Conservation (phyloP, 2,797 vertebrate genomes). For the Cuculus canorus region DNA sequence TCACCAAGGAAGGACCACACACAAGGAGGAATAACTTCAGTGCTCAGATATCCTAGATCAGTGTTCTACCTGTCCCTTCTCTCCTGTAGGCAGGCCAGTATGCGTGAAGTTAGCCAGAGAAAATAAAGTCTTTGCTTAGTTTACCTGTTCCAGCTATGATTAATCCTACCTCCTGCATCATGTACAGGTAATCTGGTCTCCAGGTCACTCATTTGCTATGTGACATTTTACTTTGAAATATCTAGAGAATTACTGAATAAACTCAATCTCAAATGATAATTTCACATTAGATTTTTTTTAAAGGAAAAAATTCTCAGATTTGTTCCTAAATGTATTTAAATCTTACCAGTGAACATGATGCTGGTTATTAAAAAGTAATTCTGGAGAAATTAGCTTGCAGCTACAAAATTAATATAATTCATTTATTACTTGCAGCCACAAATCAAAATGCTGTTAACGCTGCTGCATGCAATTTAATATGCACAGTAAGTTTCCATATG, state of each 20-base stretch:
- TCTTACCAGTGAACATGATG: conserved; percentile 77
- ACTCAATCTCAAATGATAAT: conserved; percentile 62
- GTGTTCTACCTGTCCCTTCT: neutral
- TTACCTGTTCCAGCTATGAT: neutral
- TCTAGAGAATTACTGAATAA: conserved; percentile 57
- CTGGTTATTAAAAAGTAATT: conserved; percentile 84
- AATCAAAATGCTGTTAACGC: conserved; percentile 82
- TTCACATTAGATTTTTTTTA: conserved; percentile 28
- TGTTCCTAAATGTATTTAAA: conserved; percentile 79
- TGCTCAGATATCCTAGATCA: neutral
- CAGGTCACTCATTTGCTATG: neutral
- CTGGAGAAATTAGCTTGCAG: conserved; percentile 80
- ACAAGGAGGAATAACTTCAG: neutral
- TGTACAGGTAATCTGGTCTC: neutral
- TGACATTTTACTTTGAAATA: conserved; percentile 34
- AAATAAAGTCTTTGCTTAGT: neutral
- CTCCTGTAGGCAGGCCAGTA: neutral
- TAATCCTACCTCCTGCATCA: neutral
- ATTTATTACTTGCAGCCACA: conserved; percentile 84
- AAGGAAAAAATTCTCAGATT: conserved; percentile 61
- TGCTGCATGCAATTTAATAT: conserved; percentile 78
- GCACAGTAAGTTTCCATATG: conserved; percentile 79
- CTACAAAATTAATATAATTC: conserved; percentile 84
- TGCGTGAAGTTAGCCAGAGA: neutral
- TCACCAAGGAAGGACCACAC: neutral